phyloP scores from a whole-genome alignment of 2,888 invertebrate species.

The Hemistola chrysoprasaria region DNA sequence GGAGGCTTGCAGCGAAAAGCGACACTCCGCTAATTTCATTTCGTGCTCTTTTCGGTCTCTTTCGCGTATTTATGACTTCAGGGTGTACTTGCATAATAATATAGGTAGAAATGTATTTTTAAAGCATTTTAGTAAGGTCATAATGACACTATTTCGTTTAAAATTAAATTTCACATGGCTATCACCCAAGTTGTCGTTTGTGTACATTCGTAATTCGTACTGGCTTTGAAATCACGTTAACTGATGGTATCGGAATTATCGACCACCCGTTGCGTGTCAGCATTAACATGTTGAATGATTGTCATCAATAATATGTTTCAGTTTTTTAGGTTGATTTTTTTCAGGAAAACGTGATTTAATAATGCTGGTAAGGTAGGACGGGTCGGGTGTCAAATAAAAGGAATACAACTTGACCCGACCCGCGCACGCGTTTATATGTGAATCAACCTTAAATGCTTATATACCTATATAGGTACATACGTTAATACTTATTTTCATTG shows the following conservation, averaged over 20 bases:
- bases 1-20: conserved; percentile 84
- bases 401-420: too few relatives aligned
- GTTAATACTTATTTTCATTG: too few relatives aligned
- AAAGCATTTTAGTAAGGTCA: too few relatives aligned
- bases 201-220: conserved; percentile 15
- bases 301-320: conserved; percentile 1
- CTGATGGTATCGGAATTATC: conserved; percentile 59
- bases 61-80: conserved; percentile 38
- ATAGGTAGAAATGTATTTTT: conserved; percentile 1
- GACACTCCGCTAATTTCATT: conserved; percentile 54
- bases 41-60: conserved; percentile 33
- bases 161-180: conserved; percentile 30
- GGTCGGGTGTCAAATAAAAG: too few relatives aligned
- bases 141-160: too few relatives aligned
- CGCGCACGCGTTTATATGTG: too few relatives aligned
- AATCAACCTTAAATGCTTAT: neutral
- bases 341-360: too few relatives aligned
- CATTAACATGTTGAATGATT: conserved; percentile 21
- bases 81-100: conserved; percentile 69
- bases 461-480: neutral
- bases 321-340: too few relatives aligned
- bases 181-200: conserved; percentile 36
- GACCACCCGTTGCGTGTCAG: conserved; percentile 50
- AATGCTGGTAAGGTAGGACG: too few relatives aligned
- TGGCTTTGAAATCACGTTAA: conserved; percentile 44